Percentiles rank a stretch among this genome's conserved stretches.
These are phyloP conservation scores for Andrena chrysosceles DNA, from an alignment of 2,888 invertebrate species.

Conservation along the genomic window DNA sequence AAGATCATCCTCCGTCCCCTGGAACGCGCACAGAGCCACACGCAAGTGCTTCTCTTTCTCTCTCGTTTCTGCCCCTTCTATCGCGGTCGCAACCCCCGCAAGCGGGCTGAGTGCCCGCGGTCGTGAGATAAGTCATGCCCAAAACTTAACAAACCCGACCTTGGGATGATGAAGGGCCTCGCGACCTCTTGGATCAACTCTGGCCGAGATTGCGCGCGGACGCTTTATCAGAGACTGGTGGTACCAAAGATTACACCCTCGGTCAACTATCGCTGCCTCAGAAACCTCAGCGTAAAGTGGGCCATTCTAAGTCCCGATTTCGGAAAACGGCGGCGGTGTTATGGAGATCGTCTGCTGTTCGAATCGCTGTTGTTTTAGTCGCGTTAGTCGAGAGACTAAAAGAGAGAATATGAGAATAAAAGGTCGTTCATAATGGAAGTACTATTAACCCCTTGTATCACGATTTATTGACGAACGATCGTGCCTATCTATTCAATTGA, in stretches of 20 bases:
- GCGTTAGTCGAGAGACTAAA: too few relatives aligned
- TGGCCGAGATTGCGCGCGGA: conserved; percentile 22
- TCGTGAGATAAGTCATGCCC: conserved; percentile 82
- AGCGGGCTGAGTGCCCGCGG: conserved; percentile 71
- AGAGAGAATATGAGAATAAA: background rate
- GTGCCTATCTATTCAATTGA: background rate
- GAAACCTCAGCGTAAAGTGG: background rate
- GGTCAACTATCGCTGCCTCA: background rate
- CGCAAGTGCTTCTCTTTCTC: conserved; percentile 19
- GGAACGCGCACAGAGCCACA: background rate
- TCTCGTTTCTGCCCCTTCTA: background rate
- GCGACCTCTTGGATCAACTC: conserved; percentile 64
- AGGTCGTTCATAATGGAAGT: background rate
- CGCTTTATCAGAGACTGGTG: conserved; percentile 46
- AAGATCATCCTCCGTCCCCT: background rate
- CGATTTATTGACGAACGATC: background rate
- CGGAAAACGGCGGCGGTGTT: background rate
- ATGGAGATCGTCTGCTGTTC: too few relatives aligned
- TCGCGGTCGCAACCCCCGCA: conserved; percentile 35
- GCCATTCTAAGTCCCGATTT: background rate
- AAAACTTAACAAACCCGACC: conserved; percentile 79
- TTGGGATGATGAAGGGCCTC: conserved; percentile 62
- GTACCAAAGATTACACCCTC: background rate
- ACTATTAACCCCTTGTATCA: background rate
- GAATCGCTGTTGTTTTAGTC: too few relatives aligned